Base-by-base conservation (phyloP, 2,888 invertebrate species). In the Eilema caniola region DNA sequence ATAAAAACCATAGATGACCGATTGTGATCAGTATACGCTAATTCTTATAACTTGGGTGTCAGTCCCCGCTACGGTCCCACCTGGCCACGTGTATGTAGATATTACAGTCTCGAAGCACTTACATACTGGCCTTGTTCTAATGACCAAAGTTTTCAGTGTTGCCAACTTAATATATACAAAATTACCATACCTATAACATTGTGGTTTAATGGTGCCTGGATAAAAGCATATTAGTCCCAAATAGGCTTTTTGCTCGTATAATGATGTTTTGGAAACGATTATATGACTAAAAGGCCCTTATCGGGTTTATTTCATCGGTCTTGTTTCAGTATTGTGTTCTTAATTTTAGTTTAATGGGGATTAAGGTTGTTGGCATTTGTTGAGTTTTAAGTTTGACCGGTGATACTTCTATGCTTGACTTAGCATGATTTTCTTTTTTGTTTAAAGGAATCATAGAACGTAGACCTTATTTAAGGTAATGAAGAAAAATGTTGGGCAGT, bases 81-180 rank as follows among this genome's bases (percentile, higher is more conserved):
- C 93, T 92, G 93, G 88, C 84, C 85, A 81, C 83, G 81, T 84
- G 86, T 87, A 87, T 83, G 86, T 88, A 88, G 87, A 88, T 87
- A 89, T 89, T 90, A 89, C 89, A 86, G 88, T 82, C 86, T 86
- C 86, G 78, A 84, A 86, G 88, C 90, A 90, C 90, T 91, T 88
- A 88, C 88, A 75, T 77, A 86, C 87, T 88, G 87, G 89, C 89
- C 90, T 89, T 86, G 86, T 86, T 89, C 90, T 94, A 94, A 94
- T 93, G 94, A 93, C 90, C 89, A 89, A 94, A 94, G 92, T 94
- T 94, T 89, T 85, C 89, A 87, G 79, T 84, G 85, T 82, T 82
- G 75, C 89, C 85, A 92, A 92, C 92, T 92, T 92, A 89, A 90
- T 92, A 91, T 88, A 90, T 89, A 90, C 89, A 89, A 89, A 90